Percentiles rank a stretch among this genome's conserved stretches.
phyloP scores from a whole-genome alignment of 2,888 invertebrate species.

The Drosophila imparisetae region DNA sequence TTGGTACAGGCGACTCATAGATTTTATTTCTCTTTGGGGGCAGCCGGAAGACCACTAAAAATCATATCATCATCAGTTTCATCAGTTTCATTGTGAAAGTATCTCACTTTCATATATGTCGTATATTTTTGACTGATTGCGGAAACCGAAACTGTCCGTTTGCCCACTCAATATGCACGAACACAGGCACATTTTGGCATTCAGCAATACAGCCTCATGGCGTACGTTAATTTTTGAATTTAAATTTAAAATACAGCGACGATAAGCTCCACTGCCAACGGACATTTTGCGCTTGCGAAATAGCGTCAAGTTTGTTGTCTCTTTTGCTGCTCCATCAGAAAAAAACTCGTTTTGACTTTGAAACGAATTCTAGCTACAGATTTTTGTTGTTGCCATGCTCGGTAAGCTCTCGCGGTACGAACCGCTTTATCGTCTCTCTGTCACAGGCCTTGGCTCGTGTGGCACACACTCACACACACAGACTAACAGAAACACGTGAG shows the following conservation, averaged over 20 bases:
- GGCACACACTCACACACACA: constrained; percentile 4
- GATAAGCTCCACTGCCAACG: constrained; percentile 54
- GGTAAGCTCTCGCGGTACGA: constrained; percentile 49
- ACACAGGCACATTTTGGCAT: not conserved
- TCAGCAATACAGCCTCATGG: constrained; percentile 2
- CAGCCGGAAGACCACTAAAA: constrained; percentile 37
- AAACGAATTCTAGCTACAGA: constrained; percentile 42
- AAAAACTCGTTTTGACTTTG: constrained; percentile 54
- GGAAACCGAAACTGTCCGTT: constrained; percentile 33
- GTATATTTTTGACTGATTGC: constrained; percentile 14
- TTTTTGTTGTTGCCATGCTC: constrained; percentile 73
- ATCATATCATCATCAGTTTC: constrained; percentile 17
- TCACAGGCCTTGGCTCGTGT: constrained; percentile 42
- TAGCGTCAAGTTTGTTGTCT: constrained; percentile 36
- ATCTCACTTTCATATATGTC: constrained; percentile 5
- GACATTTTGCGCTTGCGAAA: constrained; percentile 50
- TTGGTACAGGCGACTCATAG: constrained; percentile 54
- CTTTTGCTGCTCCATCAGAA: constrained; percentile 32
- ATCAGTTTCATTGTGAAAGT: constrained; percentile 12
- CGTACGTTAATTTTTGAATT: constrained; percentile 66
- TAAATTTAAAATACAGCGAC: constrained; percentile 54
- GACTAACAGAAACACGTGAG: constrained; percentile 6
- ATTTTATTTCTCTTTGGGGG: constrained; percentile 28
- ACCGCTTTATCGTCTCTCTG: constrained; percentile 27
- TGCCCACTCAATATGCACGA: constrained; percentile 1